phyloP scores from a whole-genome alignment of 2,888 invertebrate genomes.

The Fissipunctia ypsillon region DNA sequence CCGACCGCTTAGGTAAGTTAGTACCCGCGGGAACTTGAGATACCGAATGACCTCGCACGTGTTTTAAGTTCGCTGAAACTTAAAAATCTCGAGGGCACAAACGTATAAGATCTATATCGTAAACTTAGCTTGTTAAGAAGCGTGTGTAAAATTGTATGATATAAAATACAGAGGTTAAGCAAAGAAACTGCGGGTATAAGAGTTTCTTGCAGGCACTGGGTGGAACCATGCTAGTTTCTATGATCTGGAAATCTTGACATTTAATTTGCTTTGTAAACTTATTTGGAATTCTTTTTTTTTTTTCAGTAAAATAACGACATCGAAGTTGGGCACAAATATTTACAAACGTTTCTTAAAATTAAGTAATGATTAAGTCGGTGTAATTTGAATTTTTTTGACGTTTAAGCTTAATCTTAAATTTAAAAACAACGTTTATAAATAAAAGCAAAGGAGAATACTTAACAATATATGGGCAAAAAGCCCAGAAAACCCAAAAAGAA shows the following conservation, averaged over 20 bases:
- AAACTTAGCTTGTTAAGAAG: slow-evolving; percentile 32
- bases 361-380: not conserved
- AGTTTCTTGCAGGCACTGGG: not conserved
- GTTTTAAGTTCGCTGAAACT: slow-evolving; percentile 58
- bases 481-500: no score
- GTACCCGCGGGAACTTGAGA: slow-evolving; percentile 51
- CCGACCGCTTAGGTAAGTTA: slow-evolving; percentile 62
- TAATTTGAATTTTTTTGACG: not conserved
- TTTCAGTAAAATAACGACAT: not conserved
- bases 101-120: slow-evolving; percentile 33
- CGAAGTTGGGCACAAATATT: not conserved
- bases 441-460: no score
- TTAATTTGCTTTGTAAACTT: not conserved
- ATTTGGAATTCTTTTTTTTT: not conserved
- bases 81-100: slow-evolving; percentile 52
- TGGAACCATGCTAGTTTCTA: not conserved
- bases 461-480: no score
- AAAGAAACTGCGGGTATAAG: slow-evolving; percentile 6
- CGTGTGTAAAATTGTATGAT: slow-evolving; percentile 23
- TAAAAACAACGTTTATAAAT: not conserved
- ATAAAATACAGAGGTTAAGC: slow-evolving; percentile 11
- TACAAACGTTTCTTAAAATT: not conserved
- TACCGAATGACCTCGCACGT: slow-evolving; percentile 46
- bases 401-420: not conserved
- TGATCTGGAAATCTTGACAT: not conserved